These are phyloP conservation scores for Yoshiicerus persimilis DNA, from an alignment of 1,140 invertebrate genomes.

Conservation along the genomic window DNA sequence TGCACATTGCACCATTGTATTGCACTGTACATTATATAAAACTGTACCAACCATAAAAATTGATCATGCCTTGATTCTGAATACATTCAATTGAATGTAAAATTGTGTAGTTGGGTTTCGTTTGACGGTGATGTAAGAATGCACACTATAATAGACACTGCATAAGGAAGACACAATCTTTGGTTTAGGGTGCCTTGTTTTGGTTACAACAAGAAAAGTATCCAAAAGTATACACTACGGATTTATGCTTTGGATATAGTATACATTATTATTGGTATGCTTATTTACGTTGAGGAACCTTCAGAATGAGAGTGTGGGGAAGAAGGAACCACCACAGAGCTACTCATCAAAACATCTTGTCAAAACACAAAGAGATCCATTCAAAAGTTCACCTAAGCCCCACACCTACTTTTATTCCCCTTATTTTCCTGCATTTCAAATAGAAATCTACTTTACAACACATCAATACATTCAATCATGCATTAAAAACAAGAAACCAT, in stretches of 20 bases:
- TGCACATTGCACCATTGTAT: background rate
- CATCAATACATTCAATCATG: background rate
- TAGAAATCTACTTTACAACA: background rate
- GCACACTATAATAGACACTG: background rate
- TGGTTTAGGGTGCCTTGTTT: background rate
- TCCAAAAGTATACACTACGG: background rate
- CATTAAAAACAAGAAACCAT: no score
- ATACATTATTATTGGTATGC: no score
- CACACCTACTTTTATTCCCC: conserved; percentile 2
- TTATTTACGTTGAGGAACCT: background rate
- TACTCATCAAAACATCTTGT: conserved; percentile 28
- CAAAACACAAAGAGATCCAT: conserved; percentile 12
- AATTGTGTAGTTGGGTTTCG: background rate
- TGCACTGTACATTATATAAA: background rate
- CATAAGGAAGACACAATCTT: background rate
- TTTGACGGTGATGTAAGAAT: background rate
- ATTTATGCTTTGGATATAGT: background rate
- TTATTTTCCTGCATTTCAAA: background rate
- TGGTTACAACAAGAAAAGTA: background rate
- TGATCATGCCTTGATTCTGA: background rate
- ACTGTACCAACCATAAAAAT: background rate
- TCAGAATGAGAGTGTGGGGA: background rate
- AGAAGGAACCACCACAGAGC: conserved; percentile 14
- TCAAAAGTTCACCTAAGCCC: background rate
- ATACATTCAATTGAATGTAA: background rate